Evolutionary conservation across 2,888 invertebrate genomes (phyloP).

Genomic region (Sthenelais limicola): DNA sequence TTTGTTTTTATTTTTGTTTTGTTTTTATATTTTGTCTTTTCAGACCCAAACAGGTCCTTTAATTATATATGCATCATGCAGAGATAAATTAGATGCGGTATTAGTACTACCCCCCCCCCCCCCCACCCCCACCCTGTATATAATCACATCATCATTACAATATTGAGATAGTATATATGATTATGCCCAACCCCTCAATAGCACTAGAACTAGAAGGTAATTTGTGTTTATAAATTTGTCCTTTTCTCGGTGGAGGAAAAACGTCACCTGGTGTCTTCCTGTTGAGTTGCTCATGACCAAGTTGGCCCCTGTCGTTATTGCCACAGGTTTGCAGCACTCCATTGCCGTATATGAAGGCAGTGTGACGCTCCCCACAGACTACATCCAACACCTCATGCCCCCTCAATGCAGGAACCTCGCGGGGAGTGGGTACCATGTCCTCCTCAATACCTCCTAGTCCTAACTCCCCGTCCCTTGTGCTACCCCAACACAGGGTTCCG

Average conservation of each 20-base stretch:
- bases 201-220: neutral
- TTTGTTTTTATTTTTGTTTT: too few species aligned
- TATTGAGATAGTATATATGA: too few species aligned
- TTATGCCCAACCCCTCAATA: too few species aligned
- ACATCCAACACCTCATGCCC: conserved; percentile 63
- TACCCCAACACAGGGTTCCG: conserved; percentile 47
- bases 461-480: conserved; percentile 79
- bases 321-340: conserved; percentile 93
- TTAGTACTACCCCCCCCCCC: too few species aligned
- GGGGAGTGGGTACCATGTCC: conserved; percentile 76
- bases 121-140: too few species aligned
- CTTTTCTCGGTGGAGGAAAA: neutral
- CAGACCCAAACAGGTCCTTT: too few species aligned
- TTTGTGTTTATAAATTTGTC: neutral
- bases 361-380: conserved; percentile 88
- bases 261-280: conserved; percentile 65
- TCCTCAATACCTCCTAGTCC: conserved; percentile 85
- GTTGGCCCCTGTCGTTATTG: conserved; percentile 91
- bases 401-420: conserved; percentile 66
- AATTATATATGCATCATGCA: too few species aligned
- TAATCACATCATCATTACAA: too few species aligned
- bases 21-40: too few species aligned
- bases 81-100: too few species aligned
- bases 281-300: conserved; percentile 79
- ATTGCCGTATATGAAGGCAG: conserved; percentile 82